Percentiles rank a stretch among this genome's conserved stretches.
These are phyloP conservation scores for Aythya baeri DNA, from an alignment of 2,113 vertebrate species.

Conservation along the genomic window DNA sequence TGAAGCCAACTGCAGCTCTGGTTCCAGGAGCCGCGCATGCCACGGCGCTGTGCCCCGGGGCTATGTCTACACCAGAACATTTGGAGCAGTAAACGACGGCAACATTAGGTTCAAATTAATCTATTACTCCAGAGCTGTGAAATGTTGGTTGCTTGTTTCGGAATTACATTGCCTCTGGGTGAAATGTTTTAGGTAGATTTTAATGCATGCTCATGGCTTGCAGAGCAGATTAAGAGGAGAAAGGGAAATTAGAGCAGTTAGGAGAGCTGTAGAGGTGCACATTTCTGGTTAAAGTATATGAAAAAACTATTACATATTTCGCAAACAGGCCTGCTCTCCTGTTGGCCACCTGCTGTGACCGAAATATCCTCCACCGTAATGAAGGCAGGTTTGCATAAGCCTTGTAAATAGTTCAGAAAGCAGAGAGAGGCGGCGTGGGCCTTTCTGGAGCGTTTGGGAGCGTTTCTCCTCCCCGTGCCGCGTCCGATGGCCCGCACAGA, in stretches of 20 bases:
- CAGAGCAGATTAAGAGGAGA: conserved; percentile 86
- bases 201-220: conserved; percentile 89
- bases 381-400: conserved; percentile 86
- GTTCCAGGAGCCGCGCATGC: conserved; percentile 83
- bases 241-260: conserved; percentile 88
- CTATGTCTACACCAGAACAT: conserved; percentile 89
- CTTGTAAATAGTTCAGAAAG: conserved; percentile 88
- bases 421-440: conserved; percentile 79
- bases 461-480: background rate
- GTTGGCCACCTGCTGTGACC: conserved; percentile 87
- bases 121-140: conserved; percentile 88
- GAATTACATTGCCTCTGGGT: conserved; percentile 88
- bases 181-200: conserved; percentile 87
- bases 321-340: conserved; percentile 80
- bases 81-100: conserved; percentile 87
- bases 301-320: conserved; percentile 87
- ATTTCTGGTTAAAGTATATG: conserved; percentile 87
- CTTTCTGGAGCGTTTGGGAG: conserved; percentile 66
- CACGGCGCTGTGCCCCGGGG: conserved; percentile 81
- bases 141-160: conserved; percentile 87
- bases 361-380: conserved; percentile 88
- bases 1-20: conserved; percentile 85
- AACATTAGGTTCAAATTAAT: conserved; percentile 92
- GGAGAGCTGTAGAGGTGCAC: conserved; percentile 80
- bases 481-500: background rate